Base-by-base conservation (phyloP, 2,888 invertebrate genomes). In the Orthosia cruda region DNA sequence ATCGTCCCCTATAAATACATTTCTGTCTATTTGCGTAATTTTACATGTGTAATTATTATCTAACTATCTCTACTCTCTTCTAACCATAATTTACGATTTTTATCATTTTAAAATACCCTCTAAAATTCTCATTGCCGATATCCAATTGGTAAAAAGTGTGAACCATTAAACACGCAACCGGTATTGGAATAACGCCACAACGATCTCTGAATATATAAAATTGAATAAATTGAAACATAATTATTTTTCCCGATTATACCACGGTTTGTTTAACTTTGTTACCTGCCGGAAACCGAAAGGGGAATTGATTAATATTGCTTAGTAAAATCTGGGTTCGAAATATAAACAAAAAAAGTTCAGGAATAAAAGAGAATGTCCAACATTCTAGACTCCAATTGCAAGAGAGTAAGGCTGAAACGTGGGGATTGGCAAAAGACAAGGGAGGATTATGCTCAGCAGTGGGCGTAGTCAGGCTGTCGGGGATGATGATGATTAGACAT, bases 141-240 rank as follows among this genome's bases (percentile, higher is more conserved):
- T 57, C 16, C 20, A 47, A 52, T 57, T 57, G 26, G 52, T n/a
- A 13, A 18, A 78, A 59, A 61, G 57, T 57, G 70, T 70, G 40
- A 78, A 71, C 58, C 49, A 78, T 71, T 67, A 77, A 77, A 63
- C 50, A 77, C 20, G 70, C 26, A 71, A 23, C 66, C 66, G 45
- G 23, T 20, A 54, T 68, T 45, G 57, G 23, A 52, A 50, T 64
- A 9, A 20, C 50, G 64, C 57, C n/a, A 23, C 63, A 69, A 63
- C 59, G 75, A 63, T 45, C 55, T 47, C 58, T 54, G 81, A 66
- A 66, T 84, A 66, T 75, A 74, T 81, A 80, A 55, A 80, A 80
- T 64, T 18, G 67, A 71, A 74, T 80, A 74, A 80, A 74, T 84
- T 68, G 64, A 68, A 84, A 82, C 55, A 69, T 80, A 81, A 84